A percentile compares a stretch with the other conserved stretches of the same genome.
These are phyloP conservation scores for Tinea semifulvella DNA, from an alignment of 2,888 invertebrate species.

Conservation along the genomic window DNA sequence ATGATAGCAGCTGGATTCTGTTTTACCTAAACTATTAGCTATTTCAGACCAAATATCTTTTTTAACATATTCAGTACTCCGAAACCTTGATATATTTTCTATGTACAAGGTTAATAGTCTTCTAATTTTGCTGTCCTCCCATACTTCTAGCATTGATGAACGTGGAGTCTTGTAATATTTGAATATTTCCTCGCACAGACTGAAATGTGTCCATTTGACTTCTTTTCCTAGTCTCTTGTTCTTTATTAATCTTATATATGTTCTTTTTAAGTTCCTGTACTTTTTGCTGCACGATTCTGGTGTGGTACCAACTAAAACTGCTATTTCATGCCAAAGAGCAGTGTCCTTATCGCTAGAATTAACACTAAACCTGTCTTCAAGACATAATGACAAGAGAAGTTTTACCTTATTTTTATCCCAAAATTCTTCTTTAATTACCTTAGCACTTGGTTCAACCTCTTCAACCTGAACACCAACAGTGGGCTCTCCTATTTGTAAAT, in stretches of 20 bases:
- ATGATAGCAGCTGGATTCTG: conserved; percentile 52
- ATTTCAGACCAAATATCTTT: conserved; percentile 58
- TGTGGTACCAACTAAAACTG: conserved; percentile 35
- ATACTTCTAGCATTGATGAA: conserved; percentile 37
- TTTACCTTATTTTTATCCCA: conserved; percentile 52
- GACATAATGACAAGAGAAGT: conserved; percentile 39
- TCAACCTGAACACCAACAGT: conserved; percentile 19
- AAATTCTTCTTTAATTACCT: conserved; percentile 30
- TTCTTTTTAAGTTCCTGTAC: conserved; percentile 44
- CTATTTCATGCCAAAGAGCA: conserved; percentile 39
- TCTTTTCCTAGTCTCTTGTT: conserved; percentile 48
- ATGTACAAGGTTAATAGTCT: conserved; percentile 43
- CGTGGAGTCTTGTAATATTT: conserved; percentile 44
- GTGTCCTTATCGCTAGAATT: conserved; percentile 31
- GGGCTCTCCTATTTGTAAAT: conserved; percentile 36
- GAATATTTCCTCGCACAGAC: conserved; percentile 49
- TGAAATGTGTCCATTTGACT: conserved; percentile 52
- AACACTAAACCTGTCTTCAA: conserved; percentile 32
- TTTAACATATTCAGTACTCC: conserved; percentile 36
- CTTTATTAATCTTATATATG: conserved; percentile 48
- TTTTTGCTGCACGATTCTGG: conserved; percentile 47
- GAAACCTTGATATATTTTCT: conserved; percentile 43
- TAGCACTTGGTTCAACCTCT: conserved; percentile 11
- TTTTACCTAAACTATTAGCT: conserved; percentile 39
- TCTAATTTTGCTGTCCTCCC: conserved; percentile 48